phyloP scores from a whole-genome alignment of 2,113 vertebrate genomes.

The Rhinolophus sinicus region DNA sequence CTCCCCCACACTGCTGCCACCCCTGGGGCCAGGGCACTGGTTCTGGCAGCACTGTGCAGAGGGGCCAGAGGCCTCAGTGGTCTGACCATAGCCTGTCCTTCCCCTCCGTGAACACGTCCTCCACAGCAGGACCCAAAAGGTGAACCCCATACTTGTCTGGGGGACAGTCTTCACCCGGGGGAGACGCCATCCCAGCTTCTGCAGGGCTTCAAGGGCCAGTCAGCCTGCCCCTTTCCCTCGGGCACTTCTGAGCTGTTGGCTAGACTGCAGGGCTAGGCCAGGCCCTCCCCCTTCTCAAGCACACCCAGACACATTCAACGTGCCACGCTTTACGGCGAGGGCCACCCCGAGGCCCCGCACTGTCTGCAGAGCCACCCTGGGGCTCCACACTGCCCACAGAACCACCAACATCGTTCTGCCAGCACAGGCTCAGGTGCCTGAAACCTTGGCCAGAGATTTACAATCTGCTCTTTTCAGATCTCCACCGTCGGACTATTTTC shows the following conservation, averaged over 20 bases:
- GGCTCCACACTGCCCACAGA: neutral
- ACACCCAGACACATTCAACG: neutral
- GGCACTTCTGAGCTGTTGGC: neutral
- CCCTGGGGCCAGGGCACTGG: fast-evolving
- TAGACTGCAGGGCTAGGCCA: fast-evolving
- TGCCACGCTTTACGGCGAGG: neutral
- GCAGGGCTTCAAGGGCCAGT: neutral
- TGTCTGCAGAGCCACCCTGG: fast-evolving
- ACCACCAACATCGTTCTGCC: fast-evolving
- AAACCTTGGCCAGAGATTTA: neutral
- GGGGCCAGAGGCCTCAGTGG: neutral
- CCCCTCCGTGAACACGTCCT: fast-evolving
- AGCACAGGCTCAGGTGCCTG: neutral
- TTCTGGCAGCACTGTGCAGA: no score
- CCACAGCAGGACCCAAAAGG: neutral
- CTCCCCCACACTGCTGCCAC: neutral
- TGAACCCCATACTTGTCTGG: fast-evolving
- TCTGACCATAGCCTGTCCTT: neutral
- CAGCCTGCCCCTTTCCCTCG: neutral
- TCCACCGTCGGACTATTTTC: fast-evolving
- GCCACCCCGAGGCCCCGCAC: neutral
- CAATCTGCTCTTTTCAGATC: neutral
- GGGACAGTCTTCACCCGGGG: neutral
- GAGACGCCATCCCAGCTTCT: neutral
- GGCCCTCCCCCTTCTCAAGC: neutral